A percentile compares a stretch with the other conserved stretches of the same genome.
phyloP scores from a whole-genome alignment of 2,888 invertebrate genomes.

The Eupeodes luniger region DNA sequence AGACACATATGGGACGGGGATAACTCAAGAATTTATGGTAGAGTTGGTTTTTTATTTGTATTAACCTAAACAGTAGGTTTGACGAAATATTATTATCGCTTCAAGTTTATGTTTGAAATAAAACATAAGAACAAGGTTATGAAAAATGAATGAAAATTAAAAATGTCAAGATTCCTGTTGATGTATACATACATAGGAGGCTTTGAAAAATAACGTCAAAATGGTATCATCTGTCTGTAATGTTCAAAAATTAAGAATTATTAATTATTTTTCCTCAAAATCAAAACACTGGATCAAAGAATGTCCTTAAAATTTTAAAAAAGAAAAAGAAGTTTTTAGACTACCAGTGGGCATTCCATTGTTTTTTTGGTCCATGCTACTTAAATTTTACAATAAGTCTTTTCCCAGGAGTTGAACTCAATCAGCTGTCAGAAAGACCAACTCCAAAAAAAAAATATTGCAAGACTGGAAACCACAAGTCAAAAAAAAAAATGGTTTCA shows the following conservation, averaged over 20 bases:
- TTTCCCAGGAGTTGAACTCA: no score
- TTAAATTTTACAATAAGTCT: no score
- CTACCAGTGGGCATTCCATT: no score
- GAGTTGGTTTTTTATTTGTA: conserved; percentile 23
- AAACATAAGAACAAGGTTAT: not conserved
- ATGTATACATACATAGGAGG: not conserved
- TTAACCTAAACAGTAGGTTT: conserved; percentile 4
- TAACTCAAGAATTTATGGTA: not conserved
- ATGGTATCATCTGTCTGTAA: conserved; percentile 9
- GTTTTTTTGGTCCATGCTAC: no score
- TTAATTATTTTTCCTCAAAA: no score
- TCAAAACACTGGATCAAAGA: no score
- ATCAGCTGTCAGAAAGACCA: no score
- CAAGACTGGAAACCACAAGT: no score
- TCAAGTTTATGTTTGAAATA: conserved; percentile 11
- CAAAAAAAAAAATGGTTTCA: no score
- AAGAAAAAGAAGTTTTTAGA: no score
- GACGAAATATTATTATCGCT: conserved; percentile 26
- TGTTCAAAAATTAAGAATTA: not conserved
- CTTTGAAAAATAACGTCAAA: not conserved
- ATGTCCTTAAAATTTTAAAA: no score
- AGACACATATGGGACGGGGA: conserved; percentile 10
- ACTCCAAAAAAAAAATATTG: no score
- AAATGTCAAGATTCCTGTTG: not conserved
- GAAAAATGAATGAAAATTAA: conserved; percentile 4